Conservation (phyloP, 2,113 vertebrate genomes). For the Eretmochelys imbricata region DNA sequence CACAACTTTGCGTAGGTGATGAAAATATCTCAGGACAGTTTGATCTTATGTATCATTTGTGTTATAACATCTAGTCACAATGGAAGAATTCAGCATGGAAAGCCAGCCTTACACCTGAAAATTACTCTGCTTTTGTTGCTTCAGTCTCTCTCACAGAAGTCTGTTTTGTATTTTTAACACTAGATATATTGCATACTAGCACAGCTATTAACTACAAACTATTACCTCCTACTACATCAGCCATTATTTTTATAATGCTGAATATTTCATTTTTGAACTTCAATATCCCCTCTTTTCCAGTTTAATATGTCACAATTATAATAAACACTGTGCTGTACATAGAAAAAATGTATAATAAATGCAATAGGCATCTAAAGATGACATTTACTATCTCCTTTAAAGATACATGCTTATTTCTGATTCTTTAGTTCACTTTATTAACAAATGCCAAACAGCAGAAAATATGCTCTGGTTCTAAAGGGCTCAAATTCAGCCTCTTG, state of each 20-base stretch:
- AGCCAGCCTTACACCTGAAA: not conserved
- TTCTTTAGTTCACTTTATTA: not conserved
- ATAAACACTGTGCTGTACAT: not conserved
- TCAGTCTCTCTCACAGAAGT: not conserved
- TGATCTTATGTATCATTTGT: not conserved
- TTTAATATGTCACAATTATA: not conserved
- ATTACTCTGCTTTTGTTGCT: not conserved
- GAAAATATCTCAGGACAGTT: not conserved
- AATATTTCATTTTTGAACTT: not conserved
- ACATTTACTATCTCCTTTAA: not conserved
- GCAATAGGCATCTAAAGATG: fast-evolving
- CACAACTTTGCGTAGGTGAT: not conserved
- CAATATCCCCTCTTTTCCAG: not conserved
- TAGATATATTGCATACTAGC: not conserved
- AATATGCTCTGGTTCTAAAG: not conserved
- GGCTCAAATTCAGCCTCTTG: not conserved
- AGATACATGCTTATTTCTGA: fast-evolving
- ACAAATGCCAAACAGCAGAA: not conserved
- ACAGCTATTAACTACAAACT: not conserved
- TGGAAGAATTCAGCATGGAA: not conserved
- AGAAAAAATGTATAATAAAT: not conserved
- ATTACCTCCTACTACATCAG: not conserved
- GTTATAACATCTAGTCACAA: not conserved
- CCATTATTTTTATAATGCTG: not conserved
- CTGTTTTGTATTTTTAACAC: not conserved